A percentile compares a stretch with the other conserved stretches of the same genome.
Evolutionary conservation across 1,140 invertebrate genomes (phyloP).

Genomic region (Neotoxoptera formosana): DNA sequence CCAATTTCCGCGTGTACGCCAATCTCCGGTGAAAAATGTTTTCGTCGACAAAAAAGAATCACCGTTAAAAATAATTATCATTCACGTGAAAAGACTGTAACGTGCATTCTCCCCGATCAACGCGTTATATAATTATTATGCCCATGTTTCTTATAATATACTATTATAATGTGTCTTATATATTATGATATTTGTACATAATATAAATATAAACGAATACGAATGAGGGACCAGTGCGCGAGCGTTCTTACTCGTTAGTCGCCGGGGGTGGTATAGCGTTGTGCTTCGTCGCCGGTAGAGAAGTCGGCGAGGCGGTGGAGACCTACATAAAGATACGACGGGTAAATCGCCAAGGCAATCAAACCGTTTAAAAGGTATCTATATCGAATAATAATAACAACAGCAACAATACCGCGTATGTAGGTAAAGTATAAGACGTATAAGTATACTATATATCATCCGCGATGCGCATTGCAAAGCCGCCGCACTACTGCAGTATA

Average conservation of each 20-base stretch:
- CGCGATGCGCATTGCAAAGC: too few relatives aligned
- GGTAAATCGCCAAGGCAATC: not conserved
- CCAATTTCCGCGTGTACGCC: constrained; percentile 41
- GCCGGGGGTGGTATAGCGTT: not conserved
- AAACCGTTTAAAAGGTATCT: constrained; percentile 1
- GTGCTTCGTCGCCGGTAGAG: not conserved
- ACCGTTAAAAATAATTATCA: not conserved
- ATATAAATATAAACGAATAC: not conserved
- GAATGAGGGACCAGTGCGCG: not conserved
- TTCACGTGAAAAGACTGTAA: not conserved
- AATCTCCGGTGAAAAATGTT: constrained; percentile 48
- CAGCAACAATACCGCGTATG: not conserved
- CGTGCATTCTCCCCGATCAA: not conserved
- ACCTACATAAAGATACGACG: not conserved
- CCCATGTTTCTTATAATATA: not conserved
- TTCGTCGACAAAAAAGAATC: not conserved
- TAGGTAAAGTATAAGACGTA: too few relatives aligned
- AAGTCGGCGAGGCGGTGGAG: not conserved
- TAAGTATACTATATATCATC: too few relatives aligned
- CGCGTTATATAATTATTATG: not conserved
- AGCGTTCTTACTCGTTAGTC: not conserved
- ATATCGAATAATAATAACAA: not conserved
- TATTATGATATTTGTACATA: not conserved
- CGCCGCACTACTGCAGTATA: too few relatives aligned
- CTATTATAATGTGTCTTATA: not conserved